phyloP scores from a whole-genome alignment of 2,113 vertebrate genomes.

The Toxostoma redivivum region DNA sequence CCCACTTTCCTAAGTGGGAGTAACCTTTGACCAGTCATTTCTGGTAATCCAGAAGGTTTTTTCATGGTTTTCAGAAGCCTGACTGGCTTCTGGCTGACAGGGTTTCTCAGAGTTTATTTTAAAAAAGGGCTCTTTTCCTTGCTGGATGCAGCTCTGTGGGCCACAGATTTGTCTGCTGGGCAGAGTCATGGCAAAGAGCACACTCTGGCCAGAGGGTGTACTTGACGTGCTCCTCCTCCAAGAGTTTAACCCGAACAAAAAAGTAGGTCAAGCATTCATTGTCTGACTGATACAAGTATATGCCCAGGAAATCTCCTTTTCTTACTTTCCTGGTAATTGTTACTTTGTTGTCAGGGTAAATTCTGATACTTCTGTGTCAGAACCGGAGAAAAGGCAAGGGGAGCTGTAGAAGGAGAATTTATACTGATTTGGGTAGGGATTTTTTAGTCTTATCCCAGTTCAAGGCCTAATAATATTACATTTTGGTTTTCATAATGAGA shows the following conservation, averaged over 20 bases:
- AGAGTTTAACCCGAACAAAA: not conserved
- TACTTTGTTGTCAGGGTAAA: not conserved
- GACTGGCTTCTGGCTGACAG: not conserved
- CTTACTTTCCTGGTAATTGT: not conserved
- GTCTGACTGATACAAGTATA: not conserved
- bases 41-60: not conserved
- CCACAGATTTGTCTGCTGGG: not conserved
- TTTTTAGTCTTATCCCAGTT: not conserved
- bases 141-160: rapidly evolving
- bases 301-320: not conserved
- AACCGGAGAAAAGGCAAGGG: not conserved
- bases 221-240: not conserved
- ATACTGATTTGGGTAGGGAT: not conserved
- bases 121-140: not conserved
- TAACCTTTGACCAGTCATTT: not conserved
- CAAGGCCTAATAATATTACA: not conserved
- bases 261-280: not conserved
- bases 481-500: not conserved
- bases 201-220: not conserved
- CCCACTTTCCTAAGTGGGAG: not conserved
- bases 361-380: not conserved
- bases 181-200: not conserved
- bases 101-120: not conserved
- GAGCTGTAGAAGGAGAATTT: not conserved
- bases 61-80: not conserved